phyloP scores from a whole-genome alignment of 1,140 invertebrate genomes.

The Macrostomum lignano region DNA sequence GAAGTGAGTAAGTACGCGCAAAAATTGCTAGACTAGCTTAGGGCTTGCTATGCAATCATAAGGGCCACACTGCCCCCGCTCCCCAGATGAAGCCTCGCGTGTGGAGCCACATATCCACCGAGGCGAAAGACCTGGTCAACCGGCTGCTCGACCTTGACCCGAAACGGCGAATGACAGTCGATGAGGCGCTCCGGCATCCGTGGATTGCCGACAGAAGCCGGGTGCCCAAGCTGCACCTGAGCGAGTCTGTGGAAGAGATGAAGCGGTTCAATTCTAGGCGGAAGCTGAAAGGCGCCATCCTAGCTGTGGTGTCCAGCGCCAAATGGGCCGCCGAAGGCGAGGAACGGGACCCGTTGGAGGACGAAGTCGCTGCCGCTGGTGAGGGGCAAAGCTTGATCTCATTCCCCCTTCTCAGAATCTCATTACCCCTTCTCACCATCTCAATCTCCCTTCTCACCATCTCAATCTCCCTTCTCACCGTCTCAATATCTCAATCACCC shows the following conservation, averaged over 20 bases:
- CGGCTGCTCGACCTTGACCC: slow-evolving; percentile 56
- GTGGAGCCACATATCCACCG: slow-evolving; percentile 54
- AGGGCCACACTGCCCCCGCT: too few species aligned
- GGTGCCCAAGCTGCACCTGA: slow-evolving; percentile 51
- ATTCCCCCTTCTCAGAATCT: too few species aligned
- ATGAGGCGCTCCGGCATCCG: slow-evolving; percentile 52
- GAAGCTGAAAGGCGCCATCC: slow-evolving; percentile 55
- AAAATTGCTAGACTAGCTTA: too few species aligned
- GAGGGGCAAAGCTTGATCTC: too few species aligned
- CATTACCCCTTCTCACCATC: too few species aligned
- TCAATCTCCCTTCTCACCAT: too few species aligned
- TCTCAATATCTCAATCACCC: too few species aligned
- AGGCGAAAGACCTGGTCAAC: slow-evolving; percentile 71
- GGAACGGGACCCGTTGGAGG: too few species aligned
- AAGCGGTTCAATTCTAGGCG: slow-evolving; percentile 78
- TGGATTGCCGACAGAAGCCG: slow-evolving; percentile 37
- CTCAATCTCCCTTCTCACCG: too few species aligned
- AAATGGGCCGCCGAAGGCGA: slow-evolving; percentile 54
- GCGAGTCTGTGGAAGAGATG: slow-evolving; percentile 71
- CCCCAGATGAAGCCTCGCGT: slow-evolving; percentile 19
- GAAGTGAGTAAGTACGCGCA: too few species aligned
- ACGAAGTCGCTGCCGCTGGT: too few species aligned
- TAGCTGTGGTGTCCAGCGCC: slow-evolving; percentile 56
- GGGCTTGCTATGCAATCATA: too few species aligned
- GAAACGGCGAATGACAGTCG: slow-evolving; percentile 51